Conservation (phyloP, 2,113 vertebrate genomes). For the Tupaia chinensis region DNA sequence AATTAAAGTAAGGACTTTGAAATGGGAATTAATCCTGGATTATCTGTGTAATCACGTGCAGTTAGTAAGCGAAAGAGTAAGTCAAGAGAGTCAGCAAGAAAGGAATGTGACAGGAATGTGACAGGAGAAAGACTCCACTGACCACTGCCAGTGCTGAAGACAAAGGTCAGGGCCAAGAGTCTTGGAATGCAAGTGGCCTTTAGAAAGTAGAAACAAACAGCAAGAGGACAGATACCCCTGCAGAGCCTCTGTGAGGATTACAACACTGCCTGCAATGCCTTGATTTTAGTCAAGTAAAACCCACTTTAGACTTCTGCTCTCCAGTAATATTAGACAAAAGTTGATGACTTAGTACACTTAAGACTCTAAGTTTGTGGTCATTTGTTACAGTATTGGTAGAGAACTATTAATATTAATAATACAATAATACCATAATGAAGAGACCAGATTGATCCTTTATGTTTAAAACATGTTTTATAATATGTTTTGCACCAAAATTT, state of each 20-base stretch:
- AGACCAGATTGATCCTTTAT: background rate
- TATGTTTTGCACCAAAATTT: background rate
- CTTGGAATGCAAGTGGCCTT: rapidly evolving
- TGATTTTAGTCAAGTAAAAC: background rate
- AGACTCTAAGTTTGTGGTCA: background rate
- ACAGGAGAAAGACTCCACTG: background rate
- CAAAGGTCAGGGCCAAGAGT: rapidly evolving
- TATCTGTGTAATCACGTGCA: background rate
- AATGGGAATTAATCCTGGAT: background rate
- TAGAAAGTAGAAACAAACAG: background rate
- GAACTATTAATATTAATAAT: background rate
- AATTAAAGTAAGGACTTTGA: background rate
- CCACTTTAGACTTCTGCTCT: background rate
- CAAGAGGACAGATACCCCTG: rapidly evolving
- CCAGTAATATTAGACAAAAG: background rate
- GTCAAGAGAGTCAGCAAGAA: background rate
- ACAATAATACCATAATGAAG: background rate
- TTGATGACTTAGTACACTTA: background rate
- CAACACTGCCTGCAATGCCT: background rate
- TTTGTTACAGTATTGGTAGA: background rate
- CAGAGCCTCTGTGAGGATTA: background rate
- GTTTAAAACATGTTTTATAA: background rate
- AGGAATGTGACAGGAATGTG: too few species aligned
- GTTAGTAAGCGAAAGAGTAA: background rate
- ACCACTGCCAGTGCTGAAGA: background rate